phyloP scores from a whole-genome alignment of 2,888 invertebrate species.

The Cheilosia vernalis region DNA sequence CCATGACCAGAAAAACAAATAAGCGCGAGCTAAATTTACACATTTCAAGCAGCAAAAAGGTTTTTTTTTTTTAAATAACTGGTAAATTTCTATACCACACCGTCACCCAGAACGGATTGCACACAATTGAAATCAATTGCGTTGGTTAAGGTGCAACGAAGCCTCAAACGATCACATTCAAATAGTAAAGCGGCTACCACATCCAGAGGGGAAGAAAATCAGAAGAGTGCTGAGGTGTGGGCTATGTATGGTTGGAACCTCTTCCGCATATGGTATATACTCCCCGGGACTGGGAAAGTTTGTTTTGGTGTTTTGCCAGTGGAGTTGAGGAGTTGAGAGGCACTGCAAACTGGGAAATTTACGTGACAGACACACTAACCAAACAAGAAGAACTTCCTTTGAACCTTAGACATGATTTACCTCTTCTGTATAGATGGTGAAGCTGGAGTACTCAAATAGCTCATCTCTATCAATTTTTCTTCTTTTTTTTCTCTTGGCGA shows the following conservation, averaged over 20 bases:
- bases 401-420: constrained; percentile 1
- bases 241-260: constrained; percentile 39
- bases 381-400: constrained; percentile 14
- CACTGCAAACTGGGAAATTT: constrained; percentile 3
- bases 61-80: background rate
- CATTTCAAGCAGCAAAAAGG: constrained; percentile 76
- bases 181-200: constrained; percentile 32
- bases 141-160: constrained; percentile 61
- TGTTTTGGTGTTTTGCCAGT: constrained; percentile 13
- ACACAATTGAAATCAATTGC: constrained; percentile 69
- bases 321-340: background rate
- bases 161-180: constrained; percentile 53
- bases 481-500: constrained; percentile 49
- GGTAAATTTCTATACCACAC: constrained; percentile 16
- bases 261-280: constrained; percentile 53
- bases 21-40: constrained; percentile 82
- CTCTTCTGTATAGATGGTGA: background rate
- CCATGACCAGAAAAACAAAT: constrained; percentile 78
- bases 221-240: constrained; percentile 12
- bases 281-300: constrained; percentile 37
- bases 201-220: constrained; percentile 10
- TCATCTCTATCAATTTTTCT: constrained; percentile 17
- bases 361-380: constrained; percentile 15
- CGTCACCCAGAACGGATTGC: constrained; percentile 60
- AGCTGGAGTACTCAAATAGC: constrained; percentile 5